Conservation (phyloP, 2,113 vertebrate species). For the Falcunculus frontatus region DNA sequence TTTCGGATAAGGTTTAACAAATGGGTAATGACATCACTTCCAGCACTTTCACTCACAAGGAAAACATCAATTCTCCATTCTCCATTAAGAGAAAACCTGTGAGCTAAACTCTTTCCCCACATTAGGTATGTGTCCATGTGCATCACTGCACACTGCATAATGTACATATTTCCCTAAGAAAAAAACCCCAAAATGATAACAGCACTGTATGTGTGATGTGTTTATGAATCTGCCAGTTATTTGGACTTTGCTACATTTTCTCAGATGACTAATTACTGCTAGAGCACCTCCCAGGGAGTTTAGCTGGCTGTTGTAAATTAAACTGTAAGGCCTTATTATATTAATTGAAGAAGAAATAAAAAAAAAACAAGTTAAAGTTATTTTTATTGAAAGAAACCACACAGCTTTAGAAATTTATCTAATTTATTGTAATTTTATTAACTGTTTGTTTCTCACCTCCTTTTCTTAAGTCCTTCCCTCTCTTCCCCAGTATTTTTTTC, state of each 20-base stretch:
- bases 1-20: not conserved
- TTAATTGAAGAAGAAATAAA: slow-evolving; percentile 43
- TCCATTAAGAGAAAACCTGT: not conserved
- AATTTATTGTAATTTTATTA: not conserved
- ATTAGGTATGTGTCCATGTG: not conserved
- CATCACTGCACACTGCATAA: not conserved
- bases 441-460: not conserved
- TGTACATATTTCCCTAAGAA: not conserved
- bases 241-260: slow-evolving; percentile 28
- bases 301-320: slow-evolving; percentile 50
- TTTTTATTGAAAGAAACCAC: not conserved
- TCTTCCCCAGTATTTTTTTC: not conserved
- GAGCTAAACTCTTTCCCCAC: not conserved
- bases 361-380: not conserved
- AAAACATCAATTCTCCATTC: not conserved
- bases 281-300: slow-evolving; percentile 42
- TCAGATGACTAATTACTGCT: slow-evolving; percentile 47
- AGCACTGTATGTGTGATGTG: not conserved
- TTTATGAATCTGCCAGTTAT: slow-evolving; percentile 33
- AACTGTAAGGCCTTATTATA: slow-evolving; percentile 40
- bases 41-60: not conserved
- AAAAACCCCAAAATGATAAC: not conserved
- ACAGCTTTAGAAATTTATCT: not conserved
- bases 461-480: not conserved
- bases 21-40: not conserved